Evolutionary conservation across 2,797 vertebrate species (phyloP), one percentile per base, ranked within the genome.

Genomic region (Geotrypetes seraphini): DNA sequence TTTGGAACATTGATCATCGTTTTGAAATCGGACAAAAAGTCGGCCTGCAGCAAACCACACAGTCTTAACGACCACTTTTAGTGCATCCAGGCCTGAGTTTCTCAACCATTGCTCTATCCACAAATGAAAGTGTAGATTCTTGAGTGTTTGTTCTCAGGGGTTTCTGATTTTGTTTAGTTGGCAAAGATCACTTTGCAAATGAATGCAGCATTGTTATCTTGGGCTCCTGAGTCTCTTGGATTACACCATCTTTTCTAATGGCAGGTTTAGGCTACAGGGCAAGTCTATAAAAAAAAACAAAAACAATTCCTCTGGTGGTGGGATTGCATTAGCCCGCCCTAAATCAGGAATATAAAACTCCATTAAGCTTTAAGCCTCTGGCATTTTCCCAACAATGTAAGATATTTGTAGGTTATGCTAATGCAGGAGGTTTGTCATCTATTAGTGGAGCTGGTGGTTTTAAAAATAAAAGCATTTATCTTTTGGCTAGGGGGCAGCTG

Each of bases 291-390:
- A n/a, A n/a, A n/a, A n/a, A n/a, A n/a, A n/a, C n/a, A n/a, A n/a
- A n/a, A n/a, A n/a, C n/a, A n/a, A 58, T 64, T 49, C 52, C 44
- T 30, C 1, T 58, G 44, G 59, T 69, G 54, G 45, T 54, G 44
- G n/a, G 37, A 60, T 63, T 64, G 52, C 42, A 55, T 63, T 71
- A 67, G 64, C 60, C 47, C 53, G 58, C 72, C 58, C 64, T 58
- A 49, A 71, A 52, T 71, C 62, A 77, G 53, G 46, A 64, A 61
- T 56, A 44, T 50, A 50, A 63, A 74, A 69, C 67, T 66, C 55
- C 53, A 69, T 60, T 71, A 71, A 62, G 42, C 2, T 16, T 53
- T 71, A 51, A 50, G 52, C 48, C 65, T 62, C 52, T 51, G 50
- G 48, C 39, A 33, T 65, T 69, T 69, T 65, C 52, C 61, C 61